Conservation (phyloP, 2,113 vertebrate genomes). For the Rattus norvegicus region GRCr8 NC_086031.1:95609501-95610000, state of each 20-base stretch:
- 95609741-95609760: background rate
- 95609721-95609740: background rate
- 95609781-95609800: background rate
- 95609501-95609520: background rate
- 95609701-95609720: background rate
- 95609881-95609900: background rate
- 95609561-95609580: background rate
- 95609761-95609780: background rate
- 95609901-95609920: background rate
- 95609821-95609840: background rate
- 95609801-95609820: background rate
- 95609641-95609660: background rate
- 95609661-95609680: conserved; percentile 2
- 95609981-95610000: too few species aligned
- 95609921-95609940: conserved; percentile 38
- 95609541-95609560: background rate
- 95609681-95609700: background rate
- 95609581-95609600: background rate
- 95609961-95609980: too few species aligned
- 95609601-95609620: background rate
- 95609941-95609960: too few species aligned
- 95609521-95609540: background rate
- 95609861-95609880: background rate
- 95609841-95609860: background rate
- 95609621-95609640: background rate